Evolutionary conservation across 2,888 invertebrate genomes (phyloP).

Genomic region (Hypomecis atomaria): DNA sequence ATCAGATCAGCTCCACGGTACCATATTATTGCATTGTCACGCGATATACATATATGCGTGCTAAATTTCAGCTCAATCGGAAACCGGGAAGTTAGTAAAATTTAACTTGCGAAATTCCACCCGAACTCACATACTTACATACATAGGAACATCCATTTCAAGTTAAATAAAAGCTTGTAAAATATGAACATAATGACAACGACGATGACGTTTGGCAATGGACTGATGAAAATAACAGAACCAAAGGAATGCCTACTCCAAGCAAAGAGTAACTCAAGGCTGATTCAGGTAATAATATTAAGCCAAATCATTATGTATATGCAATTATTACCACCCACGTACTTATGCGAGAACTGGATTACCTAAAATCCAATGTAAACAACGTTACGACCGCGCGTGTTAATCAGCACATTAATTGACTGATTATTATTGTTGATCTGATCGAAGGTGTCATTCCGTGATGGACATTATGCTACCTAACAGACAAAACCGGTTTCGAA

Average conservation of each 20-base stretch:
- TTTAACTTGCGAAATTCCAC: no score
- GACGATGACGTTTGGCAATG: neutral
- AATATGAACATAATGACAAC: no score
- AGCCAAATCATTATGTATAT: neutral
- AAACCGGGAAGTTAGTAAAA: no score
- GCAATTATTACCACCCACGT: neutral
- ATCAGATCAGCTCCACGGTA: no score
- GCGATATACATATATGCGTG: no score
- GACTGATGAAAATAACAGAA: neutral
- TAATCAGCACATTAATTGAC: slow-evolving; percentile 23
- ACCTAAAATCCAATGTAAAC: slow-evolving; percentile 20
- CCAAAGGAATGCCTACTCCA: neutral
- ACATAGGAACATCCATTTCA: no score
- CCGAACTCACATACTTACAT: no score
- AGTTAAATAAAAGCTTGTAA: no score
- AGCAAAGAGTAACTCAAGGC: no score
- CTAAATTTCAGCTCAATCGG: no score
- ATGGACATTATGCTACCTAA: slow-evolving; percentile 5
- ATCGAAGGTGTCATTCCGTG: slow-evolving; percentile 12
- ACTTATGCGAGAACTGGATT: slow-evolving; percentile 10
- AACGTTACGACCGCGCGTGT: slow-evolving; percentile 14
- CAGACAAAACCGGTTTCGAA: slow-evolving; percentile 1
- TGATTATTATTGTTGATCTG: slow-evolving; percentile 10
- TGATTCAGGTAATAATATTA: neutral
- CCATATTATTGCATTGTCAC: no score